Evolutionary conservation across 2,888 invertebrate genomes (phyloP), one percentile per base, ranked within the genome.

Genomic region (Ectemnius cavifrons): DNA sequence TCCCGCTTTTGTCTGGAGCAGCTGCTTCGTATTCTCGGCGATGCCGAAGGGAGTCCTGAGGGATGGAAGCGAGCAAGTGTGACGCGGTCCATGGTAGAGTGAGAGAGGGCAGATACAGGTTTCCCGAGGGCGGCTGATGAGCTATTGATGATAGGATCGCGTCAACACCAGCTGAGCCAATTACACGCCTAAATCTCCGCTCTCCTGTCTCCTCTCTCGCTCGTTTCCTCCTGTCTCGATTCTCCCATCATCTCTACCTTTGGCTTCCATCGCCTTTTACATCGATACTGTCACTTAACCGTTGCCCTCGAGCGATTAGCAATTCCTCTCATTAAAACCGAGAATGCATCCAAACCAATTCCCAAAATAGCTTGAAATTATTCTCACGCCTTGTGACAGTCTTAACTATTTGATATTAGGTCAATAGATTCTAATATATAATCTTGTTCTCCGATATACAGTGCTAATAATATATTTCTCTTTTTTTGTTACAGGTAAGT

Each of bases 81-180:
- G 65, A 60, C 63, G 61, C 52, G 66, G 18, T 59, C 65, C 23
- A 23, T 23, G 23, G 23, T 23, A 23, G 63, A 66, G 64, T 69
- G 64, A 70, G 78, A 76, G 76, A 71, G 63, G 67, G 64, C 70
- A 84, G 88, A 87, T 89, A 87, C 90, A 90, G 90, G 89, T 89
- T 90, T 89, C 88, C 89, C 86, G 85, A 87, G 89, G 89, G 88
- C 88, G 86, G 88, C 91, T 93, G 93, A 93, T 92, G 93, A 93
- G 93, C 91, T 93, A 93, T 93, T 93, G 93, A 93, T 93, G 93
- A 93, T 92, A 92, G 91, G 91, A 92, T 91, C 92, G 92, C 92
- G 92, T 92, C 92, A 92, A 91, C 92, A 92, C 92, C 93, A 93
- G 93, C 93, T 93, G 93, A 93, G 92, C 93, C 93, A 93, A 93